Percentiles rank a stretch among this genome's conserved stretches.
Evolutionary conservation across 2,797 vertebrate genomes (phyloP).

Genomic region (Acanthiza pusilla): DNA sequence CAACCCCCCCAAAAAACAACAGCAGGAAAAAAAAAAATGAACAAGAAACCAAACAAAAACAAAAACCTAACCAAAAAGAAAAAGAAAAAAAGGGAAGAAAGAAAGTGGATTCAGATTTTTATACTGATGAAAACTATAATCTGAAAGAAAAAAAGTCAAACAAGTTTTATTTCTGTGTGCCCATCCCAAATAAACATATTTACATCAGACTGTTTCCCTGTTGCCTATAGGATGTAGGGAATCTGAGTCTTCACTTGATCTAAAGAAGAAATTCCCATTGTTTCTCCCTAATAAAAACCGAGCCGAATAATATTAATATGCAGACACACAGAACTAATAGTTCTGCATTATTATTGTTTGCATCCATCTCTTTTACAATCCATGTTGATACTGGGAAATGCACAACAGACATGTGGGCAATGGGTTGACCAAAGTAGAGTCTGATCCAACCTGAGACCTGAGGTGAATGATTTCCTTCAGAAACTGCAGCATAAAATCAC

Average conservation of each 20-base stretch:
- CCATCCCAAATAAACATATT: not conserved
- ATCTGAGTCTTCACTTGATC: not conserved
- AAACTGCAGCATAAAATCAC: not conserved
- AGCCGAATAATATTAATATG: not conserved
- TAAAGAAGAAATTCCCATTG: not conserved
- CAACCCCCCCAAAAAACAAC: too few species aligned
- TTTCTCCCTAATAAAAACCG: not conserved
- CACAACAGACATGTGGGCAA: not conserved
- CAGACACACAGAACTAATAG: not conserved
- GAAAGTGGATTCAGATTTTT: not conserved
- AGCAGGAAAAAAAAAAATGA: too few species aligned
- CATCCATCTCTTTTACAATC: not conserved
- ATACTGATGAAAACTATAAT: not conserved
- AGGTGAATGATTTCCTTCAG: not conserved
- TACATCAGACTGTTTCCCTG: not conserved
- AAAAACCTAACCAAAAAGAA: not conserved
- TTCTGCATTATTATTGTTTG: not conserved
- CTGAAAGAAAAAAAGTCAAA: not conserved
- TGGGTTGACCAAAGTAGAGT: not conserved
- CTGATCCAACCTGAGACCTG: not conserved
- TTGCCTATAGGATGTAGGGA: not conserved
- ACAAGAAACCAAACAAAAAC: not conserved
- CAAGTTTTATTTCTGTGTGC: not conserved
- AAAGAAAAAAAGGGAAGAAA: not conserved
- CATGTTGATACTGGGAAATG: rapidly evolving